Base-by-base conservation (phyloP, 2,888 invertebrate genomes). In the Cerastis rubricosa region DNA sequence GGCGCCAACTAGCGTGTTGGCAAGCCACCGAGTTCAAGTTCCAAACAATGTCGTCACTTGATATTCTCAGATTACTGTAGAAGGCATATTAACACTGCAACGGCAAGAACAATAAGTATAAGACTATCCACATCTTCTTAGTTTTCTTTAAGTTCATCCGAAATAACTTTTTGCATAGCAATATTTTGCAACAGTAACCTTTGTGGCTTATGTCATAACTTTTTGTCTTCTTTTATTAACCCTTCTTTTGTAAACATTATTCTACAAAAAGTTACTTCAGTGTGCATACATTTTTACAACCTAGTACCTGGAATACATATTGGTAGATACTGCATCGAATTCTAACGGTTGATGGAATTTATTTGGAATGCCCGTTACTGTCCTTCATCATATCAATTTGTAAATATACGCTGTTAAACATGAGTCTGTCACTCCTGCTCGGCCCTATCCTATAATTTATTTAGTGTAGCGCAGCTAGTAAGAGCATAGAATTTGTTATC, bases 21-120 rank as follows among this genome's bases (percentile, higher is more conserved):
- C 83, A 74, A 65, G 35, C 61, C 59, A 49, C 17, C 40, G 66
- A 68, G 47, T 71, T 68, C 67, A 73, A 76, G 49, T 71, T 83
- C 83, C 83, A 85, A 83, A 74, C 84, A 83, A 86, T 79, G 84
- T 19, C 47, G 79, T 66, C 67, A 85, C 47, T 76, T 72, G 54
- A 85, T 78, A 49, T 78, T 85, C 78, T 85, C 65, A 66, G 59
- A 73, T 82, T 68, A 71, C 67, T 76, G 19, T 61, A 59, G 51
- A 65, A 59, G 45, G 47, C 80, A 69, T 71, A 83, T 64, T 57
- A 80, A 40, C 63, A 40, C 19, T n/a, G 51, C 22, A 54, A n/a
- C 17, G 51, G 6, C n/a, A 61, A 61, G 14, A n/a, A 61, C 51
- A 61, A 17, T n/a, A n/a, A n/a, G 54, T 79, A 45, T 51, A 64